Percentiles rank a stretch among this genome's conserved stretches.
Conservation (phyloP, 2,113 vertebrate genomes). For the Tragulus kanchil region DNA sequence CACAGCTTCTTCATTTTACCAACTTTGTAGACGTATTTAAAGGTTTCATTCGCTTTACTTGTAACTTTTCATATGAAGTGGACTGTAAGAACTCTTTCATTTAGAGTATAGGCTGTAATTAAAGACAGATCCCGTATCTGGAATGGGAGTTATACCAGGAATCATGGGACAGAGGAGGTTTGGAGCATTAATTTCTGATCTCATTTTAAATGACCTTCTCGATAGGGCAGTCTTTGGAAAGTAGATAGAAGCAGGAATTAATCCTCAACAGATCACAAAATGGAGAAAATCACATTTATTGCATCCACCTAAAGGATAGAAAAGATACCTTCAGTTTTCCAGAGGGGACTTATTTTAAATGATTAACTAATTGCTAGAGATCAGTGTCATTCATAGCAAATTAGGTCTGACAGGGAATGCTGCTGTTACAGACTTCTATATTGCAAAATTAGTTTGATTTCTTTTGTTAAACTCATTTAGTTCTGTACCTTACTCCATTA, state of each 20-base stretch:
- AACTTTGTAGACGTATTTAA: constrained; percentile 28
- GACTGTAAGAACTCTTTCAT: constrained; percentile 8
- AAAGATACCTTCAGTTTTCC: constrained; percentile 1
- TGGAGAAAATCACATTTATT: constrained; percentile 30
- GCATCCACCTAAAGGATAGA: neutral
- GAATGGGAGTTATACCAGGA: neutral
- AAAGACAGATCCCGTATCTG: neutral
- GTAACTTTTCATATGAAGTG: constrained; percentile 32
- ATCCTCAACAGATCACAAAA: neutral
- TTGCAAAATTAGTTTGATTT: constrained; percentile 46
- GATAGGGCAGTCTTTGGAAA: constrained; percentile 45
- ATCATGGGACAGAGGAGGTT: neutral
- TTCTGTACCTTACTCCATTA: neutral
- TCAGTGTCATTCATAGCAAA: constrained; percentile 28
- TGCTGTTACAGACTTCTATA: neutral
- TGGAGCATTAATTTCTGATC: constrained; percentile 42
- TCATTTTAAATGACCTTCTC: constrained; percentile 32
- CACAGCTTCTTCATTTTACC: constrained; percentile 56
- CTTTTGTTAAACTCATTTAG: constrained; percentile 12
- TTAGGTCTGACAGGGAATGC: constrained; percentile 56
- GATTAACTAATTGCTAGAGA: constrained; percentile 39
- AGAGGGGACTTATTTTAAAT: constrained; percentile 32
- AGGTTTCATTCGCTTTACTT: constrained; percentile 50
- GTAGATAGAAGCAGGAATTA: neutral
- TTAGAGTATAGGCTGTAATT: neutral